These are phyloP conservation scores for Neuroscelio doddi DNA, from an alignment of 2,888 invertebrate species.

Conservation along the genomic window DNA sequence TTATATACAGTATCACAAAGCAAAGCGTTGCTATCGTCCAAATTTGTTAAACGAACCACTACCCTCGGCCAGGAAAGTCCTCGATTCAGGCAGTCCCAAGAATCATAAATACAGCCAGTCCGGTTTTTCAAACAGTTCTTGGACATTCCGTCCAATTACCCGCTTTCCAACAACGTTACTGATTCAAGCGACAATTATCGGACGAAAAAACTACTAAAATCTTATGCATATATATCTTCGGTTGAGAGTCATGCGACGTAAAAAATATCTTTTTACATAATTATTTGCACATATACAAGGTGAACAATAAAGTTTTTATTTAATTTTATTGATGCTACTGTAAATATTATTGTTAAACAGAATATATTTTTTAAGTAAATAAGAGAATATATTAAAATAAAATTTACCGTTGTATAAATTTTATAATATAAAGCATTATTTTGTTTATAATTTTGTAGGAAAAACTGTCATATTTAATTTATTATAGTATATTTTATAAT, in stretches of 20 bases:
- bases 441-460: too few species aligned
- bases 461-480: too few species aligned
- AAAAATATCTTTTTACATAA: constrained; percentile 1
- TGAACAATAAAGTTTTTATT: too few species aligned
- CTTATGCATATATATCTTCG: not conserved
- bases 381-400: too few species aligned
- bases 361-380: too few species aligned
- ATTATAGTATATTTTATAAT: too few species aligned
- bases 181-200: constrained; percentile 21
- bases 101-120: constrained; percentile 31
- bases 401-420: too few species aligned
- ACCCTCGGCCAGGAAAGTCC: constrained; percentile 1
- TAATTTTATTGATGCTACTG: too few species aligned
- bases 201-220: constrained; percentile 9
- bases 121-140: constrained; percentile 40
- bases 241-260: not conserved
- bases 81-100: constrained; percentile 9
- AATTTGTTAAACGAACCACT: constrained; percentile 1
- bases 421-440: too few species aligned
- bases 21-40: not conserved
- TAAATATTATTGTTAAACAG: too few species aligned
- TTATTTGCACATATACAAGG: not conserved
- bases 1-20: not conserved
- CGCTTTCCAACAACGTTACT: constrained; percentile 37
- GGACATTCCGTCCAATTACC: constrained; percentile 39